Base-by-base conservation (phyloP, 2,797 vertebrate genomes). In the Triplophysa bombifrons region DNA sequence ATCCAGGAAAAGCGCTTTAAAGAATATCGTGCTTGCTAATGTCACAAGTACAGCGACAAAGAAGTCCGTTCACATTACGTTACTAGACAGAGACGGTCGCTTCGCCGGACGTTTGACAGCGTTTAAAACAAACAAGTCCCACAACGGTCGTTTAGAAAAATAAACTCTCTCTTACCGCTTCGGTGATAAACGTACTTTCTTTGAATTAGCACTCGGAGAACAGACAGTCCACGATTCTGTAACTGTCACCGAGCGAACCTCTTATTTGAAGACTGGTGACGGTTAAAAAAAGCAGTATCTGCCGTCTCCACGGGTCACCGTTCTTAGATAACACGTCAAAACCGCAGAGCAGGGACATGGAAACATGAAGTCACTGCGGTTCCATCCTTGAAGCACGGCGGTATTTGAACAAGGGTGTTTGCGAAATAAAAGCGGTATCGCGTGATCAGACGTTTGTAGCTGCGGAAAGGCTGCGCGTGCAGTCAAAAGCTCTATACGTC, bases 401-500 rank as follows among this genome's bases (percentile, higher is more conserved):
- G 3, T 25, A 11, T 53, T 0, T 1, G 0, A 48, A 48, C 4
- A 48, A 4, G 11, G 19, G 25, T 13, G 20, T 51, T 63, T 53
- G 9, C 30, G 0, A 46, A 72, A 44, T 0, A 60, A 30, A 22
- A 17, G 2, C 12, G 0, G n/a, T n/a, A 19, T 64, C 69, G 69
- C 22, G 50, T 11, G 2, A 69, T 64, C 56, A 19, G 13, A 3
- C 46, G 34, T 8, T 38, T 38, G 7, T 1, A 1, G 27, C 38
- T n/a, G 38, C 25, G 65, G 53, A 65, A 70, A 64, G 19, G 79
- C 46, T 4, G 63, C 75, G 83, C 55, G 84, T 68, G 25, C 65
- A 60, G 46, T 64, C 73, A 77, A 83, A 86, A 41, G 75, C 64
- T 67, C 65, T 73, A 61, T 30, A 51, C 16, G 77, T 72, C 68